These are phyloP conservation scores for Neolamprologus variostigma DNA, from an alignment of 2,113 vertebrate species.

Conservation along the genomic window DNA sequence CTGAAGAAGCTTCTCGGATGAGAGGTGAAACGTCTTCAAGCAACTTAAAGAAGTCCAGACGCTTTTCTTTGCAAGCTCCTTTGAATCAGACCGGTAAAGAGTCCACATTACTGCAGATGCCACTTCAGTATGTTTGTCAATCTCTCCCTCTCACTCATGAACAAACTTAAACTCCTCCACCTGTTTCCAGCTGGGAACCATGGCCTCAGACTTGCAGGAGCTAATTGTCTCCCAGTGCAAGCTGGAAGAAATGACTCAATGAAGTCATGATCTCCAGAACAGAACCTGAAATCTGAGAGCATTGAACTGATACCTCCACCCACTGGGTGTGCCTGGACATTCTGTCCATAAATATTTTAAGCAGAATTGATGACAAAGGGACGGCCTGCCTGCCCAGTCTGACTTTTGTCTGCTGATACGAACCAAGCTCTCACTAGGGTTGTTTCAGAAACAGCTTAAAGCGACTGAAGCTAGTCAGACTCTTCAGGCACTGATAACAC, in stretches of 20 bases:
- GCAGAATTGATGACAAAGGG: not conserved
- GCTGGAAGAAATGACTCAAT: not conserved
- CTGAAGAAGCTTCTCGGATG: too few relatives aligned
- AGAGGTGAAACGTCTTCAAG: too few relatives aligned
- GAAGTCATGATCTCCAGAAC: not conserved
- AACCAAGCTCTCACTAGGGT: not conserved
- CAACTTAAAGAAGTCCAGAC: too few relatives aligned
- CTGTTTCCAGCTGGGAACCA: not conserved
- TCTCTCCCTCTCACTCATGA: not conserved
- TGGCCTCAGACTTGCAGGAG: not conserved
- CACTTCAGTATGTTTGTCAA: not conserved
- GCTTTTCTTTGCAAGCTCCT: too few relatives aligned
- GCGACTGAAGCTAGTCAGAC: not conserved
- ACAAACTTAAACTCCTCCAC: not conserved
- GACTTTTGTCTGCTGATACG: rapidly evolving
- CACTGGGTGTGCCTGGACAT: not conserved
- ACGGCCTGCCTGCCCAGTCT: not conserved
- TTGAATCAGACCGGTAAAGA: not conserved
- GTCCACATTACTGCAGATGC: not conserved
- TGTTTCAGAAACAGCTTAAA: not conserved
- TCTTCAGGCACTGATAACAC: not conserved
- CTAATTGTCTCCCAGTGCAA: not conserved
- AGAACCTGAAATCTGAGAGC: not conserved
- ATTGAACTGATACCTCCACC: not conserved
- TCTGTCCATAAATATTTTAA: not conserved